phyloP scores from a whole-genome alignment of 1,140 invertebrate genomes.

The Druon quercuslanigerum region DNA sequence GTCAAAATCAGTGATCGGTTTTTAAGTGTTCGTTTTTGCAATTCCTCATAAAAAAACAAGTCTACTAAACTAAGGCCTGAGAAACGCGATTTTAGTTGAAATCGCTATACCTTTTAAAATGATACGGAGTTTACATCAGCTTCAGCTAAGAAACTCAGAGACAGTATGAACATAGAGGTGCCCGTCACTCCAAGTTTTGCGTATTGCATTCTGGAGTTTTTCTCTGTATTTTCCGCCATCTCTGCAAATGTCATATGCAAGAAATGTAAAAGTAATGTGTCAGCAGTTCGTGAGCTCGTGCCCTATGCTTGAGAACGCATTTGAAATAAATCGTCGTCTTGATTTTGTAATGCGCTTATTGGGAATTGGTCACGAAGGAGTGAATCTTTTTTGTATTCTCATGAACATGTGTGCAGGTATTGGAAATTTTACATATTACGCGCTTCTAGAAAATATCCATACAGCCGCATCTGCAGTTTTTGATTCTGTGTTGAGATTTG shows the following conservation, averaged over 20 bases:
- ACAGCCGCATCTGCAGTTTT: slow-evolving; percentile 13
- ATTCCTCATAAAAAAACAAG: too few species aligned
- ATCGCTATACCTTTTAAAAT: not conserved
- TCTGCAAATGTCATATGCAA: slow-evolving; percentile 34
- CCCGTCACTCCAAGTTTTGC: slow-evolving; percentile 26
- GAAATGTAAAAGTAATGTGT: slow-evolving; percentile 35
- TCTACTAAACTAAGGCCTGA: too few species aligned
- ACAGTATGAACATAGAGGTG: slow-evolving; percentile 30
- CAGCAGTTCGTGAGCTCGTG: not conserved
- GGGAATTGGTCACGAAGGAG: slow-evolving; percentile 15
- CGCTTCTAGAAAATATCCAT: slow-evolving; percentile 27
- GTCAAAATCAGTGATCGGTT: too few species aligned
- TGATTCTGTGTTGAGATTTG: not conserved
- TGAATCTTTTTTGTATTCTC: slow-evolving; percentile 16
- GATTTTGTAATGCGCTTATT: slow-evolving; percentile 15
- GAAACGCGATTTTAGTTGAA: not conserved
- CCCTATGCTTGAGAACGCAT: slow-evolving; percentile 6
- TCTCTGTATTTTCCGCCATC: slow-evolving; percentile 35
- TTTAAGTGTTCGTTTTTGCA: too few species aligned
- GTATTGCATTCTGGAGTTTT: slow-evolving; percentile 36
- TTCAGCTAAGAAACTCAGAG: not conserved
- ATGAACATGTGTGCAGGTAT: slow-evolving; percentile 1
- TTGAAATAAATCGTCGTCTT: slow-evolving; percentile 4
- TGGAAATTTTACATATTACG: slow-evolving; percentile 6
- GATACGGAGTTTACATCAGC: slow-evolving; percentile 4